Evolutionary conservation across 2,888 invertebrate species (phyloP), one percentile per base, ranked within the genome.

Genomic region (Deilephila porcellus): DNA sequence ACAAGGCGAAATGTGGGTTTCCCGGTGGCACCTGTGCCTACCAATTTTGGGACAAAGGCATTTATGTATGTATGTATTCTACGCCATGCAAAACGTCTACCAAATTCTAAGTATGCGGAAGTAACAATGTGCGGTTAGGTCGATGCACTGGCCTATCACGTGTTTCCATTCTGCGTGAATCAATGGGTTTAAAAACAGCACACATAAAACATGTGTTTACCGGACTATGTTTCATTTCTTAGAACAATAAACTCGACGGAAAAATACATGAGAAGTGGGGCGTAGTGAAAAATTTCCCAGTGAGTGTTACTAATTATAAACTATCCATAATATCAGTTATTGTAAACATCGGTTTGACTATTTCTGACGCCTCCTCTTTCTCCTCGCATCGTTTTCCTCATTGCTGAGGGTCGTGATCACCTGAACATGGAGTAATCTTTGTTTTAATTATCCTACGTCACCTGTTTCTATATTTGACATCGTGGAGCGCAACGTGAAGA

Each of bases 61-160:
- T 25, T 0, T 0, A 1, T 25, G 25, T 1, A 25, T 25, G 25
- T 25, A 25, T 25, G 25, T 0, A 1, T 25, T 25, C 25, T 25
- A 62, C 62, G 32, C 17, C 19, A 19, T 7, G 14, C 11, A 1
- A 29, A 29, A 29, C 14, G 17, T 60, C 29, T 8, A 37, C 19
- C 19, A 37, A 20, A 37, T 45, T 64, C 37, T 37, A 17, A 14
- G 25, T 25, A 67, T n/a, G 20, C 45, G 67, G 67, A 67, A 67
- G 52, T n/a, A 34, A 67, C 20, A 34, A 63, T 45, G 52, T 25
- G 67, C 14, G 25, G 25, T 25, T 5, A 37, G 67, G 67, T 67
- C 67, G 67, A 67, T 67, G 67, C 67, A 67, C 67, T 67, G 17
- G 25, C n/a, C 25, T 29, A 34, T 52, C 67, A 67, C 67, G 67